Percentiles rank a stretch among this genome's conserved stretches.
Conservation (phyloP, 2,113 vertebrate genomes). For the Ahaetulla prasina region DNA sequence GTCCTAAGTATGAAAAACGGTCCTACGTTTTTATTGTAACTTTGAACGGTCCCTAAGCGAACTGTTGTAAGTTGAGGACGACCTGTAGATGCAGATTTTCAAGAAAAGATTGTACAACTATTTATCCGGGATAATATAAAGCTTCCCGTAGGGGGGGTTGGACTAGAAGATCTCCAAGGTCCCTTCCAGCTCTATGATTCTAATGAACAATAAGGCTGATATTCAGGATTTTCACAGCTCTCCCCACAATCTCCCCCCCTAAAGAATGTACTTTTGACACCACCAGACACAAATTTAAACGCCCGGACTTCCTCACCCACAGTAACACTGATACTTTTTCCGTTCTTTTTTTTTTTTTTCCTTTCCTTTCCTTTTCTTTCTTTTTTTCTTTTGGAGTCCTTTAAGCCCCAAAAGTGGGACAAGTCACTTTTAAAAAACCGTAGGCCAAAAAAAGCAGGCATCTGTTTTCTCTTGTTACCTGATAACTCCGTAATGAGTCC, state of each 20-base stretch:
- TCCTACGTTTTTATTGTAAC: too few relatives aligned
- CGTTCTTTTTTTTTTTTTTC: constrained; percentile 41
- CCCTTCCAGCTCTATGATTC: neutral
- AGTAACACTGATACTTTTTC: constrained; percentile 57
- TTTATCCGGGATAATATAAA: too few relatives aligned
- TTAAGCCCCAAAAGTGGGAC: constrained; percentile 61
- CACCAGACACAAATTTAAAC: constrained; percentile 59
- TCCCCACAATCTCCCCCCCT: neutral
- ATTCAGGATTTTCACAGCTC: neutral
- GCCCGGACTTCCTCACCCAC: constrained; percentile 57
- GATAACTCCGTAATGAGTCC: constrained; percentile 80
- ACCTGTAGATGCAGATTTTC: too few relatives aligned
- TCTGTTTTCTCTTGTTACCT: constrained; percentile 78
- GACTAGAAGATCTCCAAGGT: too few relatives aligned
- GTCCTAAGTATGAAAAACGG: too few relatives aligned
- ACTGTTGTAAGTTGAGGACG: too few relatives aligned
- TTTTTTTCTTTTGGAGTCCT: constrained; percentile 49
- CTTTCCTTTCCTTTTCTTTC: too few relatives aligned
- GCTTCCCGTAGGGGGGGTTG: too few relatives aligned
- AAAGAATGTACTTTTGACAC: constrained; percentile 42
- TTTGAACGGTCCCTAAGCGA: too few relatives aligned
- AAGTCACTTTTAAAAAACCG: constrained; percentile 78
- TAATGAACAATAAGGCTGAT: constrained; percentile 16
- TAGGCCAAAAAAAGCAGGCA: constrained; percentile 54
- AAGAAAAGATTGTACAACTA: too few relatives aligned